Percentiles rank a stretch among this genome's conserved stretches.
Conservation (phyloP, 2,113 vertebrate genomes). For the Eudyptes chrysolophus region DNA sequence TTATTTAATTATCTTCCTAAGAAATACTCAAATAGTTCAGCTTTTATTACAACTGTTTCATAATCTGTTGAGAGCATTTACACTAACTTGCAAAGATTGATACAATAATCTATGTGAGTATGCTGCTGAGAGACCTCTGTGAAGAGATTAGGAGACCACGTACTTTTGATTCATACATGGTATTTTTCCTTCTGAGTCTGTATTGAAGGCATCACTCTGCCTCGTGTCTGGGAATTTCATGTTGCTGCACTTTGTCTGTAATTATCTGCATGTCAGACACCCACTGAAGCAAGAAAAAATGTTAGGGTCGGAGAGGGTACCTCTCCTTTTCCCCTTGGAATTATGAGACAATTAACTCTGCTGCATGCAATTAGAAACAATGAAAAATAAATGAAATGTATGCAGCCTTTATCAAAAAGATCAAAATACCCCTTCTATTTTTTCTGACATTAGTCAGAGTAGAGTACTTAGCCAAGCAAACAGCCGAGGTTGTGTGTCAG, state of each 20-base stretch:
- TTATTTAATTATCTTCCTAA: background rate
- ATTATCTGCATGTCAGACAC: slow-evolving; percentile 29
- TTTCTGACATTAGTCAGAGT: background rate
- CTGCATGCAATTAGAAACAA: slow-evolving; percentile 7
- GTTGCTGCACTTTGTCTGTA: background rate
- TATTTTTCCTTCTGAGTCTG: background rate
- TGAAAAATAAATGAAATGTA: slow-evolving; percentile 1
- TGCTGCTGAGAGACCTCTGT: background rate
- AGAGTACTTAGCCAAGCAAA: background rate
- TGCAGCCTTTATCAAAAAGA: background rate
- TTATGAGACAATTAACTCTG: slow-evolving; percentile 21
- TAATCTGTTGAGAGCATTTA: background rate
- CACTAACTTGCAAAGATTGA: background rate
- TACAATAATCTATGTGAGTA: background rate
- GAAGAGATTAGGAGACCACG: background rate
- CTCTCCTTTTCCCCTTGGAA: slow-evolving; percentile 5
- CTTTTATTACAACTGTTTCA: background rate
- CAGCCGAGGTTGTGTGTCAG: background rate
- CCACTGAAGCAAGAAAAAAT: background rate
- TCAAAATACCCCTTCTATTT: background rate
- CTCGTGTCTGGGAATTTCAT: background rate
- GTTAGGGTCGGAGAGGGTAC: background rate
- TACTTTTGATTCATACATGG: background rate
- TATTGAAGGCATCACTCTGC: background rate
- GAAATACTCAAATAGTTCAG: background rate